These are phyloP conservation scores for Tiaroga cobitis DNA, from an alignment of 2,797 vertebrate genomes.

Conservation along the genomic window DNA sequence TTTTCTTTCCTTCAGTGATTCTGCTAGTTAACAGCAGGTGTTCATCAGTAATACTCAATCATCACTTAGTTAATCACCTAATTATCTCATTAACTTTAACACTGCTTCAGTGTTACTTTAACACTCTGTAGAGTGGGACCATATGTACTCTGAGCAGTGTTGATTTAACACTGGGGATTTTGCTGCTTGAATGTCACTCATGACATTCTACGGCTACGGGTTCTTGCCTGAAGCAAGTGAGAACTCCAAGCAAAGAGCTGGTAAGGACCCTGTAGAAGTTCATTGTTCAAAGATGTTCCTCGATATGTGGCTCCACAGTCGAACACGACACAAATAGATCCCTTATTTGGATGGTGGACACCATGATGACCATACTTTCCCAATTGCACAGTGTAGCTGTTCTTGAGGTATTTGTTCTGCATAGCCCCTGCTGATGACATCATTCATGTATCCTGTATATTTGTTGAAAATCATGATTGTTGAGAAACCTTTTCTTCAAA, in stretches of 20 bases:
- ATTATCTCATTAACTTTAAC: too few species aligned
- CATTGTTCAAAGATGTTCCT: not conserved
- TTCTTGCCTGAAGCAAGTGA: not conserved
- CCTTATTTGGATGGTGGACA: not conserved
- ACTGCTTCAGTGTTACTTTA: too few species aligned
- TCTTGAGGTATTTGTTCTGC: not conserved
- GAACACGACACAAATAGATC: not conserved
- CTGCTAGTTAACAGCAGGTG: too few species aligned
- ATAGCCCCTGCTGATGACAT: not conserved
- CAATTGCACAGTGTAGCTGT: not conserved
- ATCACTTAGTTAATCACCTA: too few species aligned
- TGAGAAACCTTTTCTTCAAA: not conserved
- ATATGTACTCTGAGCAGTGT: too few species aligned
- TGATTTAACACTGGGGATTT: too few species aligned
- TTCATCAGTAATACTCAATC: too few species aligned
- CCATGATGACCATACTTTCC: not conserved
- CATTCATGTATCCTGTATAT: conserved; percentile 7
- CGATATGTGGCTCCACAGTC: not conserved
- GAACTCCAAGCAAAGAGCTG: not conserved
- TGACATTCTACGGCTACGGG: not conserved
- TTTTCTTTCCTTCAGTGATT: too few species aligned
- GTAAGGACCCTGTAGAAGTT: conserved; percentile 3
- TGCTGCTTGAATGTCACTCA: not conserved
- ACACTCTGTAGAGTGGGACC: too few species aligned
- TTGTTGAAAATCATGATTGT: not conserved